Evolutionary conservation across 2,888 invertebrate genomes (phyloP).

Genomic region (Pyrrhia umbra): DNA sequence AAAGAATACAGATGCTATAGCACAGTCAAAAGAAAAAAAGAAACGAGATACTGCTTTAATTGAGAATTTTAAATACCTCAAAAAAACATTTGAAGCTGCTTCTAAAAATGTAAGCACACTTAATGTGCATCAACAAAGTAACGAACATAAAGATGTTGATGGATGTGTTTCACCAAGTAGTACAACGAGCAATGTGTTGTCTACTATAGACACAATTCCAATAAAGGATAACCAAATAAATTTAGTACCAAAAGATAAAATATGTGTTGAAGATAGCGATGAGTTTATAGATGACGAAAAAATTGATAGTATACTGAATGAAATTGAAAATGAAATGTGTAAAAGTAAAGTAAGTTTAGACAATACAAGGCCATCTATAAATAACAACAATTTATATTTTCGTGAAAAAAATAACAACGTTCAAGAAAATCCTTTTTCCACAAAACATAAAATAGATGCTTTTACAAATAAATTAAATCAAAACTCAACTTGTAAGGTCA

Average conservation of each 20-base stretch:
- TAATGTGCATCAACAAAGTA: neutral
- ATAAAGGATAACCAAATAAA: constrained; percentile 53
- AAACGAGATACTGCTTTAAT: constrained; percentile 77
- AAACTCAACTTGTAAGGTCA: neutral
- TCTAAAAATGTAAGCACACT: constrained; percentile 70
- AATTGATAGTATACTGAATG: constrained; percentile 74
- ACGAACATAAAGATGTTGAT: neutral
- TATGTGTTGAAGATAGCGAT: constrained; percentile 54
- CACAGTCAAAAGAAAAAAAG: constrained; percentile 79
- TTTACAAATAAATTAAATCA: neutral
- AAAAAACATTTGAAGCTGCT: constrained; percentile 74
- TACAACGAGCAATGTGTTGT: neutral
- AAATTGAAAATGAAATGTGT: constrained; percentile 82
- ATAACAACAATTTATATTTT: neutral
- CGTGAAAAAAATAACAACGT: constrained; percentile 1
- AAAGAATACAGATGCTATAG: constrained; percentile 65
- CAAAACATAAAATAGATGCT: neutral
- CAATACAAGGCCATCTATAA: neutral
- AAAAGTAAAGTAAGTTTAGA: constrained; percentile 35
- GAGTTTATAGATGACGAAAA: constrained; percentile 71
- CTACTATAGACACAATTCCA: neutral
- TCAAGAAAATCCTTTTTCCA: constrained; percentile 6
- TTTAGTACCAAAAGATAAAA: constrained; percentile 48
- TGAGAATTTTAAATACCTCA: constrained; percentile 75
- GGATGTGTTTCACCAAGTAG: neutral